Conservation (phyloP, 2,888 invertebrate genomes). For the Synergus laeviventris region DNA sequence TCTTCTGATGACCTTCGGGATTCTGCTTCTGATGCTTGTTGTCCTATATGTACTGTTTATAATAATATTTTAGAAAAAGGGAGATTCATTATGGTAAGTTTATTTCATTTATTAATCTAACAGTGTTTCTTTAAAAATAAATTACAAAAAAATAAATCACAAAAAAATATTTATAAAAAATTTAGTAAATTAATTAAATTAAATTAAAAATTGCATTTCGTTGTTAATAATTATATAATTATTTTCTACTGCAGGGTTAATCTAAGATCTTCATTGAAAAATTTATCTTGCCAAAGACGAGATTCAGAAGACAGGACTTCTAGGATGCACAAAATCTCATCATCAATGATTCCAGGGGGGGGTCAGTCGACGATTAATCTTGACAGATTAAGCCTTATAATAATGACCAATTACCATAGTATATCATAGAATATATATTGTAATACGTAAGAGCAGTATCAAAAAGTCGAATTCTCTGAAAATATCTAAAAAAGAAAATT, state of each 20-base stretch:
- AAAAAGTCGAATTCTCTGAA: not conserved
- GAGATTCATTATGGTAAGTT: slow-evolving; percentile 24
- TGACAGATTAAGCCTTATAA: not conserved
- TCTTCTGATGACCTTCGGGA: slow-evolving; percentile 24
- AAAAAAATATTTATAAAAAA: not conserved
- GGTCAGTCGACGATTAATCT: not conserved
- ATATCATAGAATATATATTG: not conserved
- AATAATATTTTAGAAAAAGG: not conserved
- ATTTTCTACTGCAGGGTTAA: slow-evolving; percentile 11
- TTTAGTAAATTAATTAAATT: too few relatives aligned
- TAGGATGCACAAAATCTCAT: slow-evolving; percentile 10
- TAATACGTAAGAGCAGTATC: not conserved
- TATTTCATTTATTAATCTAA: not conserved
- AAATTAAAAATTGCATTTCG: not conserved
- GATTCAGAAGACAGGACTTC: slow-evolving; percentile 10
- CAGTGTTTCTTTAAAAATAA: too few relatives aligned
- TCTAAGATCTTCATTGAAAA: slow-evolving; percentile 23
- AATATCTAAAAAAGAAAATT: not conserved
- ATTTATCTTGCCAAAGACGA: slow-evolving; percentile 20
- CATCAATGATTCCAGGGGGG: slow-evolving; percentile 11
- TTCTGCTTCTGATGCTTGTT: slow-evolving; percentile 3
- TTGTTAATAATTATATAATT: not conserved
- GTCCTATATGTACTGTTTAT: slow-evolving; percentile 1
- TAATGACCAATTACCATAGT: slow-evolving; percentile 37
- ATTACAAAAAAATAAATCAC: not conserved